Evolutionary conservation across 2,888 invertebrate genomes (phyloP), one percentile per base, ranked within the genome.

Genomic region (Ormyrus thymus): DNA sequence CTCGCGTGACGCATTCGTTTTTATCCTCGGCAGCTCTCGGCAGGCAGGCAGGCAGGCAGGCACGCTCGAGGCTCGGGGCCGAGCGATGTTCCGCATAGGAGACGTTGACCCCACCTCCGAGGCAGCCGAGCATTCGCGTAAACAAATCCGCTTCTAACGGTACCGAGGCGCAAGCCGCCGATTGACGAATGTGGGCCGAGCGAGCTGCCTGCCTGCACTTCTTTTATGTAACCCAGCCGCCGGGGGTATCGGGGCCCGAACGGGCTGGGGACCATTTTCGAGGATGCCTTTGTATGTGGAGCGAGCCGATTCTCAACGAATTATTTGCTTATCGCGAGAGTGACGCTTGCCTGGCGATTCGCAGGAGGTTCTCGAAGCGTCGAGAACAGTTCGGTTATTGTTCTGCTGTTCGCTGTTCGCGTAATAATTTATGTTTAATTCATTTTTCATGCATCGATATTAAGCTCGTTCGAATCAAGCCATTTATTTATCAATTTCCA

Each of bases 1-100:
- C 87, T 87, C 87, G 86, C 86, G 88, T 88, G 88, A 89, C 87
- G 88, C 88, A 87, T 88, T 88, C 87, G 89, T 89, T 89, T 89
- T 89, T 88, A 87, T 86, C 84, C 45, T 71, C 58, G 70, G 59
- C 77, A 15, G 29, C 53, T 56, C 46, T 65, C 6, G 64, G 11
- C 48, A 11, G 59, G 8, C 29, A 29, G 29, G 29, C 29, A 29
- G 29, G 29, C 29, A 29, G 29, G 29, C 29, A 29, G 29, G 29
- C 29, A 29, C 29, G 29, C 29, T 29, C 29, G 29, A 29, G 29
- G 29, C 29, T 29, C 29, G 29, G 29, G 29, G 29, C 29, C 29
- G 29, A 29, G 11, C 66, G 73, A 43, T 71, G 89, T 86, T 89
- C 89, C 87, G 88, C 84, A 89, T 89, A 87, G 83, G 82, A 89